A percentile compares a stretch with the other conserved stretches of the same genome.
These are phyloP conservation scores for Tachina fera DNA, from an alignment of 2,888 invertebrate genomes.

Conservation along the genomic window DNA sequence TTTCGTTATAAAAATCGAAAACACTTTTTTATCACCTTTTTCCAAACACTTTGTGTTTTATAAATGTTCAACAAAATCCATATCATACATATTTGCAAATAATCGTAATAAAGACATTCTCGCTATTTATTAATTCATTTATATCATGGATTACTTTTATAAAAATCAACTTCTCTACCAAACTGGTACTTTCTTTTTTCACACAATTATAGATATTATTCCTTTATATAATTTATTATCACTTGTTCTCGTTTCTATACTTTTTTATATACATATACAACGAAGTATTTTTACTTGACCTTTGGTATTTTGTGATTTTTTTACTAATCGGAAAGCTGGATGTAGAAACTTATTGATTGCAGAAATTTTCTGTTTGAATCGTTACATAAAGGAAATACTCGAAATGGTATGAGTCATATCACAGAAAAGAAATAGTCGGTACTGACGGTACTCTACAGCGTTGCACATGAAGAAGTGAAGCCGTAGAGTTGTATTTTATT, in stretches of 20 bases:
- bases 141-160: constrained; percentile 53
- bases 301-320: constrained; percentile 57
- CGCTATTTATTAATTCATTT: constrained; percentile 53
- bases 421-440: constrained; percentile 12
- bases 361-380: constrained; percentile 51
- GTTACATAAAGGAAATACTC: constrained; percentile 59
- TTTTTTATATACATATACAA: neutral
- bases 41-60: constrained; percentile 73
- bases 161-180: constrained; percentile 11
- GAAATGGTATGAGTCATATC: constrained; percentile 38
- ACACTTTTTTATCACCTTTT: constrained; percentile 51
- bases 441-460: constrained; percentile 3
- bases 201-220: neutral
- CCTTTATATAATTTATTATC: neutral
- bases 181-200: neutral
- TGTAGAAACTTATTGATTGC: constrained; percentile 63
- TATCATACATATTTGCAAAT: constrained; percentile 78
- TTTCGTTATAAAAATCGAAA: constrained; percentile 62
- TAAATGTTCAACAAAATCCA: constrained; percentile 80
- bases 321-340: constrained; percentile 43
- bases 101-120: constrained; percentile 73
- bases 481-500: constrained; percentile 11
- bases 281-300: constrained; percentile 22
- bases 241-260: constrained; percentile 21
- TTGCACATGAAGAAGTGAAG: neutral